phyloP scores from a whole-genome alignment of 2,797 vertebrate genomes.

The Protosalanx chinensis region DNA sequence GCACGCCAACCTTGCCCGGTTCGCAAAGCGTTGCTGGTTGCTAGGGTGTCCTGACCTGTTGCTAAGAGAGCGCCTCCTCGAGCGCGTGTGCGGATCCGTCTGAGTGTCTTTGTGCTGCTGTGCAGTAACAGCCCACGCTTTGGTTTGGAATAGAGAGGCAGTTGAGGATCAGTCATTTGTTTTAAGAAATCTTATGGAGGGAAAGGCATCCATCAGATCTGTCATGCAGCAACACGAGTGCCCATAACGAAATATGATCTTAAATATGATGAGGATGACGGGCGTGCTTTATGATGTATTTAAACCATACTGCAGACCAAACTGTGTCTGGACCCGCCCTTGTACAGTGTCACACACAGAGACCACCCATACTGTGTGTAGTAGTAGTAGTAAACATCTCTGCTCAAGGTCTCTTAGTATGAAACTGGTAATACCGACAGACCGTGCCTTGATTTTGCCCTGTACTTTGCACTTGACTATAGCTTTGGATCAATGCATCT shows the following conservation, averaged over 20 bases:
- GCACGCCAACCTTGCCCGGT: background rate
- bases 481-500: too few species aligned
- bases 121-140: background rate
- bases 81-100: background rate
- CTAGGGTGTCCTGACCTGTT: constrained; percentile 51
- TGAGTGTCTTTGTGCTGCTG: background rate
- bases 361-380: too few species aligned
- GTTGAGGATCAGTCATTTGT: background rate
- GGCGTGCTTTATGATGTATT: background rate
- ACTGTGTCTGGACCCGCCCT: background rate
- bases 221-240: background rate
- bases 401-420: too few species aligned
- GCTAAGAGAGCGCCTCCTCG: constrained; percentile 41
- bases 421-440: too few species aligned
- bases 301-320: background rate
- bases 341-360: too few species aligned
- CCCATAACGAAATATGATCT: background rate
- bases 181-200: background rate
- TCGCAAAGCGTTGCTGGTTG: constrained; percentile 40
- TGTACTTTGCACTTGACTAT: too few species aligned
- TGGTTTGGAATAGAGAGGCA: background rate
- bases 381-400: too few species aligned
- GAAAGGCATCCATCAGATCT: background rate
- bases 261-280: background rate
- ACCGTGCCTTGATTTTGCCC: too few species aligned